These are phyloP conservation scores for Crax fasciolata DNA, from an alignment of 2,797 vertebrate genomes.

Conservation along the genomic window DNA sequence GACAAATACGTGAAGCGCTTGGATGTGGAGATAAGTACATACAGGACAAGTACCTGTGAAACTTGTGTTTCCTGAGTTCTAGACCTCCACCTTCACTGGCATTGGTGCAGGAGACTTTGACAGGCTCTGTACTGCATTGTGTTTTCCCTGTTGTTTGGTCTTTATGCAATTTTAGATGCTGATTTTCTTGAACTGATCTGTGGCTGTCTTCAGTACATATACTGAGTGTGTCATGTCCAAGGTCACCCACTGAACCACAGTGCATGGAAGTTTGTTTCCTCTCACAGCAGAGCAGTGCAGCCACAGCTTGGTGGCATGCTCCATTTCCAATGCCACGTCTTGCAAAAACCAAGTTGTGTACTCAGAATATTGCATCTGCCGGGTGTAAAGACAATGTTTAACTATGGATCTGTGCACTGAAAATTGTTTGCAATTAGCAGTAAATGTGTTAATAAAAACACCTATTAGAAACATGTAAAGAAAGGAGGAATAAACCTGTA, in stretches of 20 bases:
- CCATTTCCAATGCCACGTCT: rapidly evolving
- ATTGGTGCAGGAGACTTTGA: neutral
- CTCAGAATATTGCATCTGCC: neutral
- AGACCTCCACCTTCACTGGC: neutral
- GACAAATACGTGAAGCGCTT: neutral
- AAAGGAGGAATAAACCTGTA: rapidly evolving
- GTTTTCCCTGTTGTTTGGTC: neutral
- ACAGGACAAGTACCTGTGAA: neutral
- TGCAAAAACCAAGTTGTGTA: neutral
- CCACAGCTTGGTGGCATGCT: neutral
- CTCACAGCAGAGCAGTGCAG: neutral
- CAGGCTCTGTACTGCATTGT: neutral
- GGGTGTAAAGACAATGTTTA: neutral
- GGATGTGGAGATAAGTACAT: neutral
- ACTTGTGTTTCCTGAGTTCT: neutral
- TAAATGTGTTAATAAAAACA: neutral
- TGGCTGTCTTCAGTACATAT: neutral
- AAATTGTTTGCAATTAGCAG: neutral
- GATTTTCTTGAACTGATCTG: neutral
- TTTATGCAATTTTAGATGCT: neutral
- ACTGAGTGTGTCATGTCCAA: rapidly evolving
- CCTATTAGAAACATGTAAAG: neutral
- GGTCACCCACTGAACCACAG: neutral
- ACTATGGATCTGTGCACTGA: neutral
- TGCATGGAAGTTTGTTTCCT: neutral